These are phyloP conservation scores for Phyllostomus hastatus DNA, from an alignment of 2,113 vertebrate genomes.

Conservation along the genomic window DNA sequence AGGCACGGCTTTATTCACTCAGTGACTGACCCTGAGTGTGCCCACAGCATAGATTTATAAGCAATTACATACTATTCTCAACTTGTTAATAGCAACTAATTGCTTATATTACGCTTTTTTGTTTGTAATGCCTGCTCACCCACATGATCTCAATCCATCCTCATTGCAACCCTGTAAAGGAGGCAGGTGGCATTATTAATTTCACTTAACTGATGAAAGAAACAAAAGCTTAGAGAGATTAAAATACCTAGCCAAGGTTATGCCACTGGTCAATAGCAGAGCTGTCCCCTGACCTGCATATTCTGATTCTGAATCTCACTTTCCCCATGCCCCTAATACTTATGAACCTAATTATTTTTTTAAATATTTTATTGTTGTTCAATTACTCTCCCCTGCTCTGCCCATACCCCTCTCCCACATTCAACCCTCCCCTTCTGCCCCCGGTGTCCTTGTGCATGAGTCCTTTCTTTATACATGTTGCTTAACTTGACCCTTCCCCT, in stretches of 20 bases:
- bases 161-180: neutral
- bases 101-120: neutral
- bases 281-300: neutral
- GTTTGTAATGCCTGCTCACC: neutral
- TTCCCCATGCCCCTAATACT: neutral
- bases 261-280: neutral
- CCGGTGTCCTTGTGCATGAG: no score
- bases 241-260: neutral
- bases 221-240: neutral
- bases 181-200: neutral
- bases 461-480: no score
- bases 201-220: constrained; percentile 1
- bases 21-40: neutral
- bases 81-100: constrained; percentile 10
- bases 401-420: no score
- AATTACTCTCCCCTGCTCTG: no score
- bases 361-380: no score
- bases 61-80: constrained; percentile 15
- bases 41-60: constrained; percentile 27
- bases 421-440: no score
- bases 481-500: no score
- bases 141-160: neutral
- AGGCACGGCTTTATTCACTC: constrained; percentile 10
- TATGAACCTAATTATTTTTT: neutral
- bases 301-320: neutral